Percentiles rank a stretch among this genome's conserved stretches.
Conservation (phyloP, 2,113 vertebrate genomes). For the Ancistrus triradiatus region DNA sequence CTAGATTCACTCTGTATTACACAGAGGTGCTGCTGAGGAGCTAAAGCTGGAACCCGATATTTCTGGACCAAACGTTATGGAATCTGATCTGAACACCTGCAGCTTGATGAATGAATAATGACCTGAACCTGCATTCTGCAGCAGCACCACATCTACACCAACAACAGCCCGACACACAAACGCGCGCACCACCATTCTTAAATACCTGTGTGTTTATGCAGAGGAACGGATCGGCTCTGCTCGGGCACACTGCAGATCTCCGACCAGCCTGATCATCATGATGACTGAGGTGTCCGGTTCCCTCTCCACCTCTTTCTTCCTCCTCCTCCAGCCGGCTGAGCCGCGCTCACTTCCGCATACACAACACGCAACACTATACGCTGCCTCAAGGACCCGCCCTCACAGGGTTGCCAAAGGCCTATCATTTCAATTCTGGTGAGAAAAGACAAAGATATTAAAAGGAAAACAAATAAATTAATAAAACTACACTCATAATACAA, state of each 20-base stretch:
- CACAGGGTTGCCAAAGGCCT: background rate
- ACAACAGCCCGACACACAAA: too few relatives aligned
- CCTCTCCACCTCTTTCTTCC: background rate
- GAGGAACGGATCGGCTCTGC: background rate
- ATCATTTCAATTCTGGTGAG: background rate
- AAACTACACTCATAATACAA: too few relatives aligned
- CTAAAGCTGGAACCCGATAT: too few relatives aligned
- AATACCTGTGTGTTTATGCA: conserved; percentile 9
- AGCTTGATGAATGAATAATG: background rate
- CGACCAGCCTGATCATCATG: background rate
- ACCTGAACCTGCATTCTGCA: background rate
- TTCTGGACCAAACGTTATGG: too few relatives aligned
- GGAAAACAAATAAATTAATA: background rate
- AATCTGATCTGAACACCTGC: too few relatives aligned
- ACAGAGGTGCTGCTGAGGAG: too few relatives aligned
- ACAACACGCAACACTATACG: background rate
- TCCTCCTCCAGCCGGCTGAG: background rate
- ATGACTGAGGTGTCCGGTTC: background rate
- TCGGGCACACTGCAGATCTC: background rate
- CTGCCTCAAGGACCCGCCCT: background rate
- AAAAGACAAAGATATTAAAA: background rate
- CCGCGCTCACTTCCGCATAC: conserved; percentile 9
- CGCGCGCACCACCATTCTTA: too few relatives aligned
- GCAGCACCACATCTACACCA: background rate
- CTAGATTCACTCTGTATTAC: too few relatives aligned